These are phyloP conservation scores for Agrochola lychnidis DNA, from an alignment of 2,888 invertebrate genomes.

Conservation along the genomic window DNA sequence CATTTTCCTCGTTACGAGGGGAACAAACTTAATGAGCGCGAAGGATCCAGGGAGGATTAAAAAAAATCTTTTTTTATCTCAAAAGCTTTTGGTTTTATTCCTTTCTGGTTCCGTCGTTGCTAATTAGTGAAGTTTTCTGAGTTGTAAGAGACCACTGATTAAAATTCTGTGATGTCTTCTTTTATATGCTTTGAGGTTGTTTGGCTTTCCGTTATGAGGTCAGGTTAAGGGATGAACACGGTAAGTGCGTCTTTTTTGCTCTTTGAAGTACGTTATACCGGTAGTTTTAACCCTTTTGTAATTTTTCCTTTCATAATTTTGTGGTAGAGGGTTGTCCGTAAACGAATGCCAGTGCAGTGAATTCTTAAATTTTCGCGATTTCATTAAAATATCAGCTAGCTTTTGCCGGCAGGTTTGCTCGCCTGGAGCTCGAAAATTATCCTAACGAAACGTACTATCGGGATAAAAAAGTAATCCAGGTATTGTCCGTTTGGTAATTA, in stretches of 20 bases:
- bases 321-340: too few species aligned
- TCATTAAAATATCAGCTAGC: not conserved
- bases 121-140: conserved; percentile 62
- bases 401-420: not conserved
- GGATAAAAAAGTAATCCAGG: too few species aligned
- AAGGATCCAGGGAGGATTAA: conserved; percentile 53
- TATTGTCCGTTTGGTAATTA: too few species aligned
- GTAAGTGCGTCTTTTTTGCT: not conserved
- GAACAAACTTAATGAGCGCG: conserved; percentile 65
- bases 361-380: not conserved
- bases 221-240: not conserved
- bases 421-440: not conserved
- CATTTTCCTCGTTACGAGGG: conserved; percentile 55
- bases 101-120: conserved; percentile 49
- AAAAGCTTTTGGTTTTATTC: conserved; percentile 45
- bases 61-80: conserved; percentile 53
- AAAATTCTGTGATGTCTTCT: conserved; percentile 19
- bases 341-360: not conserved
- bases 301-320: not conserved
- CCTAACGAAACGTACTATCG: too few species aligned
- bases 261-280: not conserved
- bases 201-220: not conserved
- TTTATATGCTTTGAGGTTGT: conserved; percentile 2
- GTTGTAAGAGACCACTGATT: conserved; percentile 44
- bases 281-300: not conserved